phyloP scores from a whole-genome alignment of 2,797 vertebrate genomes.

The Macropus fuliginosus region DNA sequence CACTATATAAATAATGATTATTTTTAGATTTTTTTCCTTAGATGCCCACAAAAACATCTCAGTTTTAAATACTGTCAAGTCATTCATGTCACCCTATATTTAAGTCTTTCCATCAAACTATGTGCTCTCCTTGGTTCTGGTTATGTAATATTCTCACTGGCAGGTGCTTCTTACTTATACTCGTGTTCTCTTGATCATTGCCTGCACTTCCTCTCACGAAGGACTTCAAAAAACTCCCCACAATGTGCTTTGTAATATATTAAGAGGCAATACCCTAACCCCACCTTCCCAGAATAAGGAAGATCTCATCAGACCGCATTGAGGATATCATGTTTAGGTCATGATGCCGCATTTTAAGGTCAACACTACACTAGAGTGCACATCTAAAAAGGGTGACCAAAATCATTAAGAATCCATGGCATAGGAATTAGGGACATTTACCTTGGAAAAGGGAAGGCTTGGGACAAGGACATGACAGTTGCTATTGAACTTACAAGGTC shows the following conservation, averaged over 20 bases:
- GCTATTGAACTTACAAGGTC: neutral
- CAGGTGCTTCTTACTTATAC: slow-evolving; percentile 10
- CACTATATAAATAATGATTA: neutral
- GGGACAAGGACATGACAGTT: neutral
- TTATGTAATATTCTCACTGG: slow-evolving; percentile 35
- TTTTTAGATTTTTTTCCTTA: neutral
- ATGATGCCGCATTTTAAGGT: neutral
- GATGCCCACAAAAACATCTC: neutral
- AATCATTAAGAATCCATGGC: neutral
- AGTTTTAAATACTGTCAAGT: neutral
- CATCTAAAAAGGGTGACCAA: neutral
- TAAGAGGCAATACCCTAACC: no score
- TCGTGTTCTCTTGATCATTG: neutral
- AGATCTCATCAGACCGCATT: neutral
- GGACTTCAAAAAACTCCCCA: slow-evolving; percentile 18
- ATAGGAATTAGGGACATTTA: neutral
- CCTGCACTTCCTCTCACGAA: neutral
- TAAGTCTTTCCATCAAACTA: slow-evolving; percentile 39
- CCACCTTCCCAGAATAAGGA: neutral
- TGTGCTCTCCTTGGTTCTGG: neutral
- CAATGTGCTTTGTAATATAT: neutral
- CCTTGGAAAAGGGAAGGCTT: neutral
- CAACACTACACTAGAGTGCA: neutral
- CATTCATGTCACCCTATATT: slow-evolving; percentile 41
- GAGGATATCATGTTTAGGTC: neutral